These are phyloP conservation scores for Proales similis DNA, from an alignment of 1,140 invertebrate genomes.

Conservation along the genomic window DNA sequence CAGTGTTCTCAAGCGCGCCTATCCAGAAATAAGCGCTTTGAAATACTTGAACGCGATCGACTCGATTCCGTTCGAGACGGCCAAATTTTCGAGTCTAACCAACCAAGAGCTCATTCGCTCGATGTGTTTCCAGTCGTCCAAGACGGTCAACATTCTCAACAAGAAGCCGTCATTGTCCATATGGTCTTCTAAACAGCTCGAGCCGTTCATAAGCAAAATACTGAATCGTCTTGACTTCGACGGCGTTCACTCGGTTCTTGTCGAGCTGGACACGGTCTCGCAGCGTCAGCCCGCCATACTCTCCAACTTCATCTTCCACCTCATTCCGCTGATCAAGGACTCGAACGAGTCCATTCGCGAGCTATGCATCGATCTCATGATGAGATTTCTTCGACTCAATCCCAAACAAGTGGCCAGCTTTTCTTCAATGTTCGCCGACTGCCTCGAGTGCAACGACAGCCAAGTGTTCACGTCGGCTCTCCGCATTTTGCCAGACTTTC, in stretches of 20 bases:
- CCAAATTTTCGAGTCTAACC: background rate
- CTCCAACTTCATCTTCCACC: constrained; percentile 12
- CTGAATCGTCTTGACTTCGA: constrained; percentile 19
- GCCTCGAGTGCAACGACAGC: constrained; percentile 8
- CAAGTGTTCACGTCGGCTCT: constrained; percentile 25
- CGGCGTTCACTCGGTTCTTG: constrained; percentile 9
- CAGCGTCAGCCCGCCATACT: constrained; percentile 19
- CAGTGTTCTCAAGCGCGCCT: constrained; percentile 14
- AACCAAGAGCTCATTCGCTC: background rate
- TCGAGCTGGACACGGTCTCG: constrained; percentile 22
- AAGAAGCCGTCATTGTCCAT: constrained; percentile 18
- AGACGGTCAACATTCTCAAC: constrained; percentile 22
- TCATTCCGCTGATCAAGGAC: constrained; percentile 1
- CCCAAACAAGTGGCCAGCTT: constrained; percentile 15
- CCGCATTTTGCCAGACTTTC: constrained; percentile 25
- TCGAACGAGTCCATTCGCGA: constrained; percentile 16
- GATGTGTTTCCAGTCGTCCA: background rate
- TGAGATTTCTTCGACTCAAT: constrained; percentile 27
- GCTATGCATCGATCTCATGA: constrained; percentile 16
- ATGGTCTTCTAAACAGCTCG: constrained; percentile 21
- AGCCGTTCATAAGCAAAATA: constrained; percentile 31
- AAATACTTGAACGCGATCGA: constrained; percentile 24
- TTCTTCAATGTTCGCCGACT: constrained; percentile 11
- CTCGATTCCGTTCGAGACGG: constrained; percentile 16
- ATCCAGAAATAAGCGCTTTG: constrained; percentile 32